Conservation (phyloP, 2,797 vertebrate genomes). For the Nyctibius grandis region DNA sequence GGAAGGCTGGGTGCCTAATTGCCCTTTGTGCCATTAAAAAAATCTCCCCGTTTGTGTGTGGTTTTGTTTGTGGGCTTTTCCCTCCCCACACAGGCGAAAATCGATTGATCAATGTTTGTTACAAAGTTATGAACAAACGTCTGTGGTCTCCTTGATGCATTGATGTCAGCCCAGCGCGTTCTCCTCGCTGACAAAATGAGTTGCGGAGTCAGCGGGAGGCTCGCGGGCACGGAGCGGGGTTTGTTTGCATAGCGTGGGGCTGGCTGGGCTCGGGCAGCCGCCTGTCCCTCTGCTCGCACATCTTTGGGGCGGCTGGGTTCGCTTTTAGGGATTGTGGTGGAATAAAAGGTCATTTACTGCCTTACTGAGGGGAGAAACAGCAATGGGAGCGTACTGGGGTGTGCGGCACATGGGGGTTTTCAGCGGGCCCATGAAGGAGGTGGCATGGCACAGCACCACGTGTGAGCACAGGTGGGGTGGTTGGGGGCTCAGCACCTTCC, state of each 20-base stretch:
- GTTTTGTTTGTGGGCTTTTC: constrained; percentile 16
- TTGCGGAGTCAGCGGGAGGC: constrained; percentile 60
- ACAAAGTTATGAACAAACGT: constrained; percentile 49
- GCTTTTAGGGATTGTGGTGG: constrained; percentile 11
- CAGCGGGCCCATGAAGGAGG: background rate
- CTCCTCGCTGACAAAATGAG: constrained; percentile 41
- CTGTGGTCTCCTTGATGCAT: background rate
- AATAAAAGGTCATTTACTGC: constrained; percentile 47
- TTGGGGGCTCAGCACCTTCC: background rate
- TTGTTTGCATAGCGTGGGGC: constrained; percentile 50
- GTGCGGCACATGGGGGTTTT: background rate
- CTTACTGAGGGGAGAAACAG: background rate
- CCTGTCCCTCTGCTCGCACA: no score
- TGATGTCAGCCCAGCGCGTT: constrained; percentile 23
- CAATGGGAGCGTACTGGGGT: background rate
- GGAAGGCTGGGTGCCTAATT: constrained; percentile 41
- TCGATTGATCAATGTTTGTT: constrained; percentile 56
- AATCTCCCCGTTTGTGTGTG: background rate
- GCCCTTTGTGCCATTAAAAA: constrained; percentile 40
- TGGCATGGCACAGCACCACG: background rate
- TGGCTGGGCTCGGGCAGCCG: no score
- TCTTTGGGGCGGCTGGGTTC: no score
- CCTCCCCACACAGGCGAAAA: background rate
- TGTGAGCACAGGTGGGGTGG: background rate
- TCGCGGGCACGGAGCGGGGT: constrained; percentile 15